Conservation (phyloP, 1,140 invertebrate genomes). For the Drosophila fuyamai region DNA sequence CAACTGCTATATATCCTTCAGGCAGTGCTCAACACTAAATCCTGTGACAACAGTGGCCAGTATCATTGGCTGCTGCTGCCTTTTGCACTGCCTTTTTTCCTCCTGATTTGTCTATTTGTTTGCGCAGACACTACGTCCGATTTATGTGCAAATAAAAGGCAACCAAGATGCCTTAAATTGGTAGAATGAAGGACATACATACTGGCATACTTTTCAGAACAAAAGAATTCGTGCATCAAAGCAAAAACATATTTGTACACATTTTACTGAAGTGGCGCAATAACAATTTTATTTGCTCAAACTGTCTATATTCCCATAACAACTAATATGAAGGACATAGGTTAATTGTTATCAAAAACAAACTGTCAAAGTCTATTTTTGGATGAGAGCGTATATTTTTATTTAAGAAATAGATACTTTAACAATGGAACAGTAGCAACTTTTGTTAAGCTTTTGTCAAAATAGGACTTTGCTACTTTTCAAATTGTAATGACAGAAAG, state of each 20-base stretch:
- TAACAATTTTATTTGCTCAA: conserved; percentile 4
- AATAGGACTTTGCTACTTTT: too few relatives aligned
- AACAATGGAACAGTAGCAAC: background rate
- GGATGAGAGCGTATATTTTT: background rate
- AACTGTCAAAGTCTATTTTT: background rate
- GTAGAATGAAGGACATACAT: conserved; percentile 15
- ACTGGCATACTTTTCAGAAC: conserved; percentile 2
- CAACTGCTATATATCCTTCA: conserved; percentile 20
- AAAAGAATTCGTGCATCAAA: conserved; percentile 10
- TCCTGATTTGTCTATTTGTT: conserved; percentile 57
- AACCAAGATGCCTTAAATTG: conserved; percentile 6
- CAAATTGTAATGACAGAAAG: too few relatives aligned
- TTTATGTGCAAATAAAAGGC: conserved; percentile 49
- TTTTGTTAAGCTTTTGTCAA: too few relatives aligned
- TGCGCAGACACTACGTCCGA: conserved; percentile 46
- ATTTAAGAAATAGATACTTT: background rate
- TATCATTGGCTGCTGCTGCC: conserved; percentile 33
- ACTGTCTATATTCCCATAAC: conserved; percentile 8
- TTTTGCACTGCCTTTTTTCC: conserved; percentile 7
- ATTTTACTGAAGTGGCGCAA: conserved; percentile 2
- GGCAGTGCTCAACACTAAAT: conserved; percentile 37
- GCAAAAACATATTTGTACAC: conserved; percentile 10
- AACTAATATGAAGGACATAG: background rate
- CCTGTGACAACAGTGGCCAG: conserved; percentile 27
- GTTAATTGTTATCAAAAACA: background rate